Evolutionary conservation across 2,888 invertebrate genomes (phyloP).

Genomic region (Agrilus biguttatus): DNA sequence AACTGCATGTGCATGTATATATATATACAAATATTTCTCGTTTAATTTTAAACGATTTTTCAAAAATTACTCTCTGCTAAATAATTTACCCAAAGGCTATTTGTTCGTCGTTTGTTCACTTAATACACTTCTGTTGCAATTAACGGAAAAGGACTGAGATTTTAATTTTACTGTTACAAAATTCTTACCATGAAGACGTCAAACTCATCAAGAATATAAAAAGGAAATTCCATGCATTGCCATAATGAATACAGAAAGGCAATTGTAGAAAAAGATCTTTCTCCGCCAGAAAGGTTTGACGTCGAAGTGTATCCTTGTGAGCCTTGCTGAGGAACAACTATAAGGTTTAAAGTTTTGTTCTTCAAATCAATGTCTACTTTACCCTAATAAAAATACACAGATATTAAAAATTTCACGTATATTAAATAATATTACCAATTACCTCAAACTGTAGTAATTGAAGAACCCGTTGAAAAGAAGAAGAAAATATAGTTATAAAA

Average conservation of each 20-base stretch:
- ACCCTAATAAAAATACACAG: slow-evolving; percentile 31
- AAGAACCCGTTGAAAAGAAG: slow-evolving; percentile 40
- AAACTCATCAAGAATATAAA: slow-evolving; percentile 90
- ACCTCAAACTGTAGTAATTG: slow-evolving; percentile 43
- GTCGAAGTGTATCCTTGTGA: slow-evolving; percentile 36
- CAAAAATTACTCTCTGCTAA: no score
- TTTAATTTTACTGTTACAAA: not conserved
- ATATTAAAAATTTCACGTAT: no score
- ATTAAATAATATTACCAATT: slow-evolving; percentile 12
- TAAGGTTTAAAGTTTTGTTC: slow-evolving; percentile 33
- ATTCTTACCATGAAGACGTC: slow-evolving; percentile 82
- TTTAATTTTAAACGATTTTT: no score
- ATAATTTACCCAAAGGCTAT: no score
- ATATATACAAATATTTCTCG: no score
- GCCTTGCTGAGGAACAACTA: slow-evolving; percentile 40
- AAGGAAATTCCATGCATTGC: slow-evolving; percentile 84
- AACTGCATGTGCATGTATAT: no score
- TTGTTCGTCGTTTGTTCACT: no score
- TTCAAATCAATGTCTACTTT: slow-evolving; percentile 38
- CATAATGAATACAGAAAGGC: slow-evolving; percentile 87
- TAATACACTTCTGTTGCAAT: no score
- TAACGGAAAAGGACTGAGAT: not conserved
- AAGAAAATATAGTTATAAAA: slow-evolving; percentile 27
- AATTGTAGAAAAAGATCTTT: slow-evolving; percentile 89
- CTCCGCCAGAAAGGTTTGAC: slow-evolving; percentile 81